Evolutionary conservation across 2,888 invertebrate species (phyloP).

Genomic region (Orthonevra nobilis): DNA sequence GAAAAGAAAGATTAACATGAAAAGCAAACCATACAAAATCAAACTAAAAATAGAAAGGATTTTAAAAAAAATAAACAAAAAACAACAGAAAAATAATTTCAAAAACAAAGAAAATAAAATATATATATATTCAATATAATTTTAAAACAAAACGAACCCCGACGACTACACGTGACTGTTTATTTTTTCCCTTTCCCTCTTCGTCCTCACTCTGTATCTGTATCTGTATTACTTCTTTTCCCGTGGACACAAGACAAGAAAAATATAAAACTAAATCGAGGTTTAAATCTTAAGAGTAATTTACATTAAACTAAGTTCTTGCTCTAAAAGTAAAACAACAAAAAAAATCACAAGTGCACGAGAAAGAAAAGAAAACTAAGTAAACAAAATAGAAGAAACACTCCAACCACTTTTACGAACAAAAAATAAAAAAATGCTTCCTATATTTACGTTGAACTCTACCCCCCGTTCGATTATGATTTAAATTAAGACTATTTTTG

Average conservation of each 20-base stretch:
- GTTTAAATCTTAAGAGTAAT: slow-evolving; percentile 57
- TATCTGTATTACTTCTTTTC: neutral
- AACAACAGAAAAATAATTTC: slow-evolving; percentile 46
- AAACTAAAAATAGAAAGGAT: slow-evolving; percentile 67
- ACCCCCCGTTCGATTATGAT: neutral
- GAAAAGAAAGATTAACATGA: slow-evolving; percentile 29
- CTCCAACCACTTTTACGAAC: too few relatives aligned
- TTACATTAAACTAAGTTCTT: slow-evolving; percentile 17
- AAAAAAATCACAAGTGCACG: neutral
- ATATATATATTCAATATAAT: slow-evolving; percentile 63
- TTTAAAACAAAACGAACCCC: slow-evolving; percentile 27
- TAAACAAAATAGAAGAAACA: neutral
- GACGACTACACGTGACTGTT: slow-evolving; percentile 13
- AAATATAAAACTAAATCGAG: slow-evolving; percentile 53
- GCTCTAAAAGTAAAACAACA: slow-evolving; percentile 5
- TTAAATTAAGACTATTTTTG: neutral
- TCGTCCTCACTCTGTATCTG: slow-evolving; percentile 6
- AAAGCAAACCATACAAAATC: slow-evolving; percentile 53
- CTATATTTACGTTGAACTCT: slow-evolving; percentile 28
- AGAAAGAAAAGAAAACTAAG: slow-evolving; percentile 1
- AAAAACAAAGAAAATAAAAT: too few relatives aligned
- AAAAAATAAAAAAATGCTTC: slow-evolving; percentile 31
- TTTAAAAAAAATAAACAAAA: slow-evolving; percentile 46
- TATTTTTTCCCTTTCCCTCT: slow-evolving; percentile 28
- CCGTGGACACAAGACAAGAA: slow-evolving; percentile 8